Evolutionary conservation across 2,888 invertebrate genomes (phyloP), one percentile per base, ranked within the genome.

Genomic region (Xanthia togata): DNA sequence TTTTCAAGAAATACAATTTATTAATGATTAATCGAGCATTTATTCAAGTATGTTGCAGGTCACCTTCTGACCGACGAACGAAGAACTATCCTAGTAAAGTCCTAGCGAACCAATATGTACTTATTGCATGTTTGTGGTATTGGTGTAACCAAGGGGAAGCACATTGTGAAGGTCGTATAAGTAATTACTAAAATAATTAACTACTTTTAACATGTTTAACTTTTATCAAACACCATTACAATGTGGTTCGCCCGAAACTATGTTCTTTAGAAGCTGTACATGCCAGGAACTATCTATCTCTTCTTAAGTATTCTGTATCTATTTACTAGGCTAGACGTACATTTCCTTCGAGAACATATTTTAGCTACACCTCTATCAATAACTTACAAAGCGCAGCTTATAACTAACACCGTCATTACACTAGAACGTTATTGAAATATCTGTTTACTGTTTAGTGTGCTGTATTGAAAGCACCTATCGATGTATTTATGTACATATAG

Each of bases 1-100:
- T 77, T 72, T 57, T 73, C 74, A 79, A 78, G 14, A 62, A 85
- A 76, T 73, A 57, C 44, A 53, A 57, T 73, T 59, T 70, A 70
- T 64, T 72, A 80, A 81, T 76, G 38, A 86, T 79, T 87, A 87
- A 88, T 78, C 65, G 53, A 72, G 70, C 70, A 68, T 88, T 84
- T 85, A 76, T 83, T 85, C 76, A 85, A 94, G 91, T 94, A 91
- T 95, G 94, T 95, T 95, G 88, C 95, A 95, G 95, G 93, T 94
- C 89, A 90, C 86, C 91, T 88, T 91, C 91, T 92, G 91, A 92
- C 89, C 90, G 90, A 91, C 90, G 92, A 90, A 90, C 84, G 92
- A 90, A 91, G 91, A 92, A 86, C 82, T 87, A 88, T 81, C 87
- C 87, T 86, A 82, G 86, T 87, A 82, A 87, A 82, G 81, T 78